Conservation (phyloP, 1,140 invertebrate genomes). For the Macrobrachium nipponense region DNA sequence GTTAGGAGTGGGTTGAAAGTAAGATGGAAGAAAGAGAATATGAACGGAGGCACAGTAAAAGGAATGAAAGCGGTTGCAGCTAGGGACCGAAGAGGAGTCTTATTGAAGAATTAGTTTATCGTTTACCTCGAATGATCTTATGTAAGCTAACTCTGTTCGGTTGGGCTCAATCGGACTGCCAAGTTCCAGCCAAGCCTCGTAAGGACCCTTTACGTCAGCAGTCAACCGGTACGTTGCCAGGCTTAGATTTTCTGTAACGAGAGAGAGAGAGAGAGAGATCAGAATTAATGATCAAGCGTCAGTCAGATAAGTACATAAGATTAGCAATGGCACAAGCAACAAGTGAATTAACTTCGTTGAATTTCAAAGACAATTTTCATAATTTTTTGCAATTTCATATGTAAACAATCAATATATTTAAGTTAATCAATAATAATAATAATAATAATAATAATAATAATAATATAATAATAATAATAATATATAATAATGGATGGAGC, state of each 20-base stretch:
- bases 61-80: neutral
- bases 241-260: neutral
- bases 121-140: constrained; percentile 29
- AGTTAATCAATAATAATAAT: too few species aligned
- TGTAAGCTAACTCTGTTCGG: constrained; percentile 11
- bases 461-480: too few species aligned
- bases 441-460: too few species aligned
- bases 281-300: neutral
- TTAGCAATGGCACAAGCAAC: neutral
- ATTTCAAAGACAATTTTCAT: too few species aligned
- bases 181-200: constrained; percentile 22
- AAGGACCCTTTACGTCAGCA: neutral
- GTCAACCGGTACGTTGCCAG: constrained; percentile 3
- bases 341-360: neutral
- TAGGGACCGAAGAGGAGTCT: neutral
- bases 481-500: too few species aligned
- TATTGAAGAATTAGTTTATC: too few species aligned
- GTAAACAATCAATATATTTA: too few species aligned
- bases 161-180: constrained; percentile 4
- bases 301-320: neutral
- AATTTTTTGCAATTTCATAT: too few species aligned
- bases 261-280: constrained; percentile 19
- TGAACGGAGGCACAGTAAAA: neutral
- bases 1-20: neutral
- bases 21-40: neutral